Evolutionary conservation across 2,113 vertebrate species (phyloP).

Genomic region (Eudorcas thomsonii): DNA sequence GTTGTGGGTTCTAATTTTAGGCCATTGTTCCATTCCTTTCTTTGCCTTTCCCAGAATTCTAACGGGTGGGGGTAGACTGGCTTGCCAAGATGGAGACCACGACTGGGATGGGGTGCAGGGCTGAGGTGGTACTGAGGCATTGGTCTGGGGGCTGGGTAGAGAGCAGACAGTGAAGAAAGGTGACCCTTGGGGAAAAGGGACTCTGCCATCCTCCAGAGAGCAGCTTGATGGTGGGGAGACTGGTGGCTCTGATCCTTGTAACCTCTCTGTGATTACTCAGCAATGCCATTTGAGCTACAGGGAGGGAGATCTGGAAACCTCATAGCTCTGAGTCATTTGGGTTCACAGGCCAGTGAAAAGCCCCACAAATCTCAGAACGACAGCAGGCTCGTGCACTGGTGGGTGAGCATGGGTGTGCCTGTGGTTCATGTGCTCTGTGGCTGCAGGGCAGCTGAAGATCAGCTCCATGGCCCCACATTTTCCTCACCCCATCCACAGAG

Average conservation of each 20-base stretch:
- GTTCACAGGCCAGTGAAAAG: neutral
- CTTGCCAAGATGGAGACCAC: constrained; percentile 24
- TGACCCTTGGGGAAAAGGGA: neutral
- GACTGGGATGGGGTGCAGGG: neutral
- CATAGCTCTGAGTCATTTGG: constrained; percentile 36
- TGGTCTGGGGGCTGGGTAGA: neutral
- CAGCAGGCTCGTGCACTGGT: too few species aligned
- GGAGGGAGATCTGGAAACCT: neutral
- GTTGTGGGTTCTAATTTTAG: constrained; percentile 74
- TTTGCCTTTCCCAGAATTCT: constrained; percentile 69
- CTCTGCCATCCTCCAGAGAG: neutral
- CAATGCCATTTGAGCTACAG: neutral
- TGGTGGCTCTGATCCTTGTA: neutral
- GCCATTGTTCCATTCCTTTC: constrained; percentile 55
- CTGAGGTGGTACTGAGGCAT: neutral
- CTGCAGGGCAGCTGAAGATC: neutral
- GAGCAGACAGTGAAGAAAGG: neutral
- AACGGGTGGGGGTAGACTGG: neutral
- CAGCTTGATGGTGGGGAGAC: neutral
- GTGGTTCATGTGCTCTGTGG: fast-evolving
- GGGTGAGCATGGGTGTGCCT: neutral
- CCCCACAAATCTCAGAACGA: neutral
- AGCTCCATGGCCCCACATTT: neutral
- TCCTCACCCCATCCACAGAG: neutral
- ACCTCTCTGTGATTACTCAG: constrained; percentile 34